Evolutionary conservation across 2,797 vertebrate genomes (phyloP).

Genomic region (Pseudochromis fuscus): DNA sequence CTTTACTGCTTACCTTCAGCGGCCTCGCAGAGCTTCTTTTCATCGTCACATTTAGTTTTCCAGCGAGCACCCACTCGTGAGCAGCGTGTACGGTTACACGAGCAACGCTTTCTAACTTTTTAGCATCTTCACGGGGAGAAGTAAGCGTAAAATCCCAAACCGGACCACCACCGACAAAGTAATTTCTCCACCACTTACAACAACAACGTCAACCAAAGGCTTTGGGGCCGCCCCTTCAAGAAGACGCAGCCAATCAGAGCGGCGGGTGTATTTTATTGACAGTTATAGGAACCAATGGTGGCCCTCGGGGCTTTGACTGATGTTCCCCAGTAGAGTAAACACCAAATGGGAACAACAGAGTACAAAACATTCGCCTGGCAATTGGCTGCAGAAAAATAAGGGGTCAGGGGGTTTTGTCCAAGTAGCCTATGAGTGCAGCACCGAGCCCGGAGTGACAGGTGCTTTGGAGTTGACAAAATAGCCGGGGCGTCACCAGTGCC

Average conservation of each 20-base stretch:
- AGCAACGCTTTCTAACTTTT: slow-evolving; percentile 63
- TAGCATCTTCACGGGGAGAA: slow-evolving; percentile 57
- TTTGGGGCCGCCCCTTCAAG: slow-evolving; percentile 62
- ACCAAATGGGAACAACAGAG: slow-evolving; percentile 64
- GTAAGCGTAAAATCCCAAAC: slow-evolving; percentile 54
- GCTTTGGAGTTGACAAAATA: slow-evolving; percentile 55
- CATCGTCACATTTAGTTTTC: slow-evolving; percentile 72
- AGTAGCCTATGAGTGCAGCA: slow-evolving; percentile 66
- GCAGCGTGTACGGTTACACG: neutral
- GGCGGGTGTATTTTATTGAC: slow-evolving; percentile 23
- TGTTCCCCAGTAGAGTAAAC: slow-evolving; percentile 32
- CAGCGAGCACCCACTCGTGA: slow-evolving; percentile 5
- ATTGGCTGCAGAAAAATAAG: slow-evolving; percentile 69
- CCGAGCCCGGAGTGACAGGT: slow-evolving; percentile 70
- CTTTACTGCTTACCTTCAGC: slow-evolving; percentile 83
- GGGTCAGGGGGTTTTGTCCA: slow-evolving; percentile 34
- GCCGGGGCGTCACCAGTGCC: slow-evolving; percentile 52
- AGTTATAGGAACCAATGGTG: slow-evolving; percentile 53
- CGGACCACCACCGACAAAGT: slow-evolving; percentile 83
- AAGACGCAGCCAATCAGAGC: slow-evolving; percentile 68
- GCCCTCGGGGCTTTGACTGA: slow-evolving; percentile 20
- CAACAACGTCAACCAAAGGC: slow-evolving; percentile 85
- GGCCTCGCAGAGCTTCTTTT: slow-evolving; percentile 76
- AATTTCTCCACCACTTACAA: slow-evolving; percentile 86
- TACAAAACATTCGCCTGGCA: slow-evolving; percentile 22